Percentiles rank a stretch among this genome's conserved stretches.
Evolutionary conservation across 2,888 invertebrate genomes (phyloP).

Genomic region (Bruchidius siliquastri): DNA sequence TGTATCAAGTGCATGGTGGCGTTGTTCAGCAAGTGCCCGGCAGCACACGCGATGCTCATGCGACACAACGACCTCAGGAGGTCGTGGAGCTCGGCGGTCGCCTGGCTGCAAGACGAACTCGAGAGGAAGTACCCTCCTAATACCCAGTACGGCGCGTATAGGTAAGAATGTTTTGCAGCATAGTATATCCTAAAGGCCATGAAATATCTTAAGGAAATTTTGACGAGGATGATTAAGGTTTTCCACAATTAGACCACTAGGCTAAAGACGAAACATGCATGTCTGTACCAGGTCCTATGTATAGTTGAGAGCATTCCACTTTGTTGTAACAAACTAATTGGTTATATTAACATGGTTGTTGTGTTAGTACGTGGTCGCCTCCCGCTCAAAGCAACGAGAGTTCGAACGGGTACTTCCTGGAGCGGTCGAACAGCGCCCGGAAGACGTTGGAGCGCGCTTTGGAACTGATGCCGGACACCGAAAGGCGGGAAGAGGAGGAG

Average conservation of each 20-base stretch:
- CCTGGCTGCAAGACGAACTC: constrained; percentile 93
- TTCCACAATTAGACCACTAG: too few species aligned
- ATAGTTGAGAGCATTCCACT: too few species aligned
- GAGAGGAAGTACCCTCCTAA: constrained; percentile 66
- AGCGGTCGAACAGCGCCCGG: constrained; percentile 88
- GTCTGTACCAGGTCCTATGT: too few species aligned
- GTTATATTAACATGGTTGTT: not conserved
- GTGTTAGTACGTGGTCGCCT: constrained; percentile 80
- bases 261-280: too few species aligned
- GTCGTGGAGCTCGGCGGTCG: constrained; percentile 84
- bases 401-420: constrained; percentile 90
- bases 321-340: too few species aligned
- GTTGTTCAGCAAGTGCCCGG: constrained; percentile 79
- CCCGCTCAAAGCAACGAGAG: constrained; percentile 93
- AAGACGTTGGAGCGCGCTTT: constrained; percentile 78
- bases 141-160: constrained; percentile 68
- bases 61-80: constrained; percentile 71
- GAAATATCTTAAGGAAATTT: too few species aligned
- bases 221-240: too few species aligned
- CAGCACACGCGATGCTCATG: constrained; percentile 73
- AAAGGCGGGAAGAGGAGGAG: constrained; percentile 39
- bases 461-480: constrained; percentile 70
- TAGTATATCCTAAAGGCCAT: too few species aligned
- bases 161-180: not conserved
- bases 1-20: constrained; percentile 94